Base-by-base conservation (phyloP, 2,888 invertebrate genomes). In the Sycophila texana region DNA sequence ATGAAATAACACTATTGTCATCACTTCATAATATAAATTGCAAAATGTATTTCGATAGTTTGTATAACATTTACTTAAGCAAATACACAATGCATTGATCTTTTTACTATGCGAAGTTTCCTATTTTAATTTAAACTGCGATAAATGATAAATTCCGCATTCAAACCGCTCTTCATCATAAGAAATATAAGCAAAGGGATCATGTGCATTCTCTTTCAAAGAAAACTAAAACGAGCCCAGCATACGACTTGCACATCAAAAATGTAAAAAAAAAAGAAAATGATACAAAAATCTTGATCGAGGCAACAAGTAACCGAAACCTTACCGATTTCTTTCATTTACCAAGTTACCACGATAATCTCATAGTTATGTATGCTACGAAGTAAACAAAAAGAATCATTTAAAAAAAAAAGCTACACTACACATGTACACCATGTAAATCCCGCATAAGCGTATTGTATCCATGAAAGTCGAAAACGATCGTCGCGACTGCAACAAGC, bases 271-370 rank as follows among this genome's bases (percentile, higher is more conserved):
- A 12, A 73, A 74, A 67, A 30, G 16, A 70, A 63, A 16, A 20
- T 12, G 14, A 16, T 14, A 22, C 51, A 55, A 22, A 71, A 58
- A 81, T 77, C 61, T 68, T 75, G 22, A 55, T 81, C 67, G 16
- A 58, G 49, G 26, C 67, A 20, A 57, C 30, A 60, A 47, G 61
- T 81, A 71, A 74, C 3, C 55, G 71, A 74, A 60, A 77, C 72
- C 74, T 60, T 51, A 80, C n/a, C 39, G 20, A 55, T 81, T 67
- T 26, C 65, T 79, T 70, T 22, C 55, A 47, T 61, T 13, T 78
- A 73, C 72, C 26, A 72, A 78, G 76, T 83, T 81, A 82, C 79
- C 78, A 82, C 77, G 30, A 75, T 81, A 81, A 82, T 77, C 72
- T 75, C 70, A 65, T 82, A 79, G 74, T 81, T 72, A 47, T 65